These are phyloP conservation scores for Atherix ibis DNA, from an alignment of 2,888 invertebrate species.

Conservation along the genomic window DNA sequence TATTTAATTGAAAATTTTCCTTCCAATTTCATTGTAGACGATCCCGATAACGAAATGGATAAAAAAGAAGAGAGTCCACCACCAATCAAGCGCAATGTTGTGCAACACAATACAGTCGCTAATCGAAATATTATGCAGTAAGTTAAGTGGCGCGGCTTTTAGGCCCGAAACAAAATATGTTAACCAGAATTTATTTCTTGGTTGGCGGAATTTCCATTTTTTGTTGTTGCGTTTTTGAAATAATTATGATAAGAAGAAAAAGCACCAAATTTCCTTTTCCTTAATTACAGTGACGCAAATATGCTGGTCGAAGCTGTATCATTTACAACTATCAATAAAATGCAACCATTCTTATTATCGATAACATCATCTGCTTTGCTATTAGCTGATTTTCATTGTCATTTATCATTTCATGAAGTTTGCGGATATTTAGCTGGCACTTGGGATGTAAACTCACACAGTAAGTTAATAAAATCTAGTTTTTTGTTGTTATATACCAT, in stretches of 20 bases:
- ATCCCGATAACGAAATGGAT: constrained; percentile 44
- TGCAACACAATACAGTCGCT: constrained; percentile 59
- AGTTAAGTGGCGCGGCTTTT: too few species aligned
- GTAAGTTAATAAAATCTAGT: constrained; percentile 40
- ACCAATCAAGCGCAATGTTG: constrained; percentile 45
- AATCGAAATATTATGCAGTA: constrained; percentile 64
- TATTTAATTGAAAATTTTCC: neutral
- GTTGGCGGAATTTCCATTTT: constrained; percentile 5
- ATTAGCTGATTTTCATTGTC: constrained; percentile 84
- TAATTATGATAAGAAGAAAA: too few species aligned
- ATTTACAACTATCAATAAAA: constrained; percentile 73
- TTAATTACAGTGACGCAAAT: constrained; percentile 61
- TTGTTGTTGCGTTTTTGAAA: constrained; percentile 13
- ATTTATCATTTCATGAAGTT: constrained; percentile 84
- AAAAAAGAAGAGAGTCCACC: constrained; percentile 44
- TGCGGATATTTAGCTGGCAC: constrained; percentile 91
- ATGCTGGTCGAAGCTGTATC: constrained; percentile 79
- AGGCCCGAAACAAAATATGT: too few species aligned
- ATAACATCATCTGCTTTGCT: constrained; percentile 75
- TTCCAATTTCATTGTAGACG: constrained; percentile 27
- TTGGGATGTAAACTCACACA: constrained; percentile 88
- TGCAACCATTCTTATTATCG: constrained; percentile 82
- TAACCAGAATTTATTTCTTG: constrained; percentile 3
- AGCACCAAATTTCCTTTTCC: too few species aligned
- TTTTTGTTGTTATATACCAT: neutral